Conservation (phyloP, 2,797 vertebrate genomes). For the Buphagus erythrorhynchus region DNA sequence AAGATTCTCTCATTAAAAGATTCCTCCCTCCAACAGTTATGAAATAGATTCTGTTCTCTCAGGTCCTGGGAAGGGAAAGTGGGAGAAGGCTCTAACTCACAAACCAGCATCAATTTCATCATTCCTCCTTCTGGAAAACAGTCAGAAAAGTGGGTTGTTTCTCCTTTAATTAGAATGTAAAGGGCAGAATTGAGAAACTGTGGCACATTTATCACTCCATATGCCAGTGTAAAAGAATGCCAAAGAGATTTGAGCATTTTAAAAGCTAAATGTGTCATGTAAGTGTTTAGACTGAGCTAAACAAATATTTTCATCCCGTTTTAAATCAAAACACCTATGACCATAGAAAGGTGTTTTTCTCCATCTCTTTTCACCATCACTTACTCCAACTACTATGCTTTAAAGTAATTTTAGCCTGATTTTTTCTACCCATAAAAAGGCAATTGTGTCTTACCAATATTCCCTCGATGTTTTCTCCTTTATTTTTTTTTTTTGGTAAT, state of each 20-base stretch:
- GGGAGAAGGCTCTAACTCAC: neutral
- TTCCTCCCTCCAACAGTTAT: neutral
- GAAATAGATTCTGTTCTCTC: conserved; percentile 1
- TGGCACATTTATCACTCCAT: conserved; percentile 55
- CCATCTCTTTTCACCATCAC: neutral
- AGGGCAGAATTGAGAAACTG: conserved; percentile 50
- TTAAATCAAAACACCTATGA: conserved; percentile 5
- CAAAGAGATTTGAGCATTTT: neutral
- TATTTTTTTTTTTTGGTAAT: neutral
- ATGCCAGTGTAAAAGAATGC: conserved; percentile 21
- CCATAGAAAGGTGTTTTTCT: neutral
- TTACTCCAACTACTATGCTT: neutral
- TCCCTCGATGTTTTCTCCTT: neutral
- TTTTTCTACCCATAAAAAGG: neutral
- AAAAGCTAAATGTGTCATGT: neutral
- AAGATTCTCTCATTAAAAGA: conserved; percentile 15
- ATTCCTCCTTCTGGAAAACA: conserved; percentile 44
- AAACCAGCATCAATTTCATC: conserved; percentile 2
- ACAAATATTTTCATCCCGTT: conserved; percentile 12
- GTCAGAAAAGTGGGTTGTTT: conserved; percentile 42
- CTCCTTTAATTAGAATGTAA: conserved; percentile 59
- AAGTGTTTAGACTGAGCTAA: conserved; percentile 35
- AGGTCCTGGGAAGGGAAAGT: neutral
- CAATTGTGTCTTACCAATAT: neutral
- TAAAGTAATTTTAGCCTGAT: neutral